Base-by-base conservation (phyloP, 2,113 vertebrate species). In the Tetrax tetrax region DNA sequence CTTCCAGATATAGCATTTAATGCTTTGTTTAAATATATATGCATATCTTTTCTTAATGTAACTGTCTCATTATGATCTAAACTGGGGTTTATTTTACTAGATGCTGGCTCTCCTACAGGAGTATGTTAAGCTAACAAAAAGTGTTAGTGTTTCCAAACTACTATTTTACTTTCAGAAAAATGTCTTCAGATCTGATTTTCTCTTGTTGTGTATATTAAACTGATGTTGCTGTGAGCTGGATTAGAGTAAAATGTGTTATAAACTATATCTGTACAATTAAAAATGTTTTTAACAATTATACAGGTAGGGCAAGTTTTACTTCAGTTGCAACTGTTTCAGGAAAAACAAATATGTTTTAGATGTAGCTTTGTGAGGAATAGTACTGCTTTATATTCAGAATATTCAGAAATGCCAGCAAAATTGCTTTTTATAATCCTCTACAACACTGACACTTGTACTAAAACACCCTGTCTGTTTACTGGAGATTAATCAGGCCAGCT, bases 401-500 rank as follows among this genome's bases (percentile, higher is more conserved):
- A 87, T 65, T 93, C 76, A 86, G 71, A 97, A 96, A 95, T 65
- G 53, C 69, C 59, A 74, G 35, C 19, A 83, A 86, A 95, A 90
- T 70, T 77, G 79, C 68, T 70, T 91, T 93, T 83, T 90, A 60
- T 97, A 92, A 92, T 93, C 79, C 59, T 68, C 64, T 74, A 56
- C 76, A 86, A 83, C 27, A 63, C 61, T 87, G 50, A 79, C 21
- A 50, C 82, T 90, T 92, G 75, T 83, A 84, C 69, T 90, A 83
- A 94, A 83, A n/a, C 48, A 70, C 53, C 31, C 60, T 0, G 38
- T 86, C 83, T 96, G 71, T 91, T 96, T 91, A 66, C 72, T 95
- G 76, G 76, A 92, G 90, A 83, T 95, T 93, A 64, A 82, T 96
- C 84, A 84, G 94, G 61, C 83, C 87, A 77, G 93, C 93, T 97